Evolutionary conservation across 2,888 invertebrate species (phyloP).

Genomic region (Chydorus sphaericus): DNA sequence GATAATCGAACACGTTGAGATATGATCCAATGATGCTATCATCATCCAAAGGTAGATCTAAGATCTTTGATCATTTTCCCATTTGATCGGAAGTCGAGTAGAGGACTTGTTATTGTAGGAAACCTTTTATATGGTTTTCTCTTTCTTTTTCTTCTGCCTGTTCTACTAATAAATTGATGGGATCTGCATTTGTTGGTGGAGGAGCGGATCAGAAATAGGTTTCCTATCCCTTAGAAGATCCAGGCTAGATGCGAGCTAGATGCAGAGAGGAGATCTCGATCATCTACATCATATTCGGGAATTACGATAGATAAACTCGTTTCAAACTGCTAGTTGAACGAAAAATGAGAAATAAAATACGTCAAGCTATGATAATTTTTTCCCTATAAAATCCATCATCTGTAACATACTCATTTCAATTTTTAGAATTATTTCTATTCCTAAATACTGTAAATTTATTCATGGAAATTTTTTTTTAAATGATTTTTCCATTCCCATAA

Average conservation of each 20-base stretch:
- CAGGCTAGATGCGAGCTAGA: too few species aligned
- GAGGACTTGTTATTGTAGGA: not conserved
- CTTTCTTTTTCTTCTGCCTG: slow-evolving; percentile 26
- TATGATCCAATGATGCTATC: slow-evolving; percentile 63
- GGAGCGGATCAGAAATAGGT: not conserved
- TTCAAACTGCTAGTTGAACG: slow-evolving; percentile 12
- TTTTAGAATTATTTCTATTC: too few species aligned
- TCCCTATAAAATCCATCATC: too few species aligned
- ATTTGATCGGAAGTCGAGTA: not conserved
- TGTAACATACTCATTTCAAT: too few species aligned
- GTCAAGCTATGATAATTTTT: not conserved
- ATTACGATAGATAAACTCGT: slow-evolving; percentile 9
- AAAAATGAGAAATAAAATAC: slow-evolving; percentile 1
- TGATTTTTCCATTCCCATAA: too few species aligned
- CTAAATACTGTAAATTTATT: too few species aligned
- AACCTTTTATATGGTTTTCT: slow-evolving; percentile 19
- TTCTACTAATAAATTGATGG: slow-evolving; percentile 44
- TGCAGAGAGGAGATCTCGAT: not conserved
- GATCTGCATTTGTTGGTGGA: slow-evolving; percentile 29
- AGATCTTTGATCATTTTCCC: not conserved
- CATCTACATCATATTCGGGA: not conserved
- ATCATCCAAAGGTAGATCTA: slow-evolving; percentile 40
- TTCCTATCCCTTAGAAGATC: slow-evolving; percentile 6
- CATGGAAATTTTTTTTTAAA: too few species aligned
- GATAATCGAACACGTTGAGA: slow-evolving; percentile 25